Percentiles rank a stretch among this genome's conserved stretches.
Evolutionary conservation across 2,888 invertebrate species (phyloP).

Genomic region (Torymus tubicola): DNA sequence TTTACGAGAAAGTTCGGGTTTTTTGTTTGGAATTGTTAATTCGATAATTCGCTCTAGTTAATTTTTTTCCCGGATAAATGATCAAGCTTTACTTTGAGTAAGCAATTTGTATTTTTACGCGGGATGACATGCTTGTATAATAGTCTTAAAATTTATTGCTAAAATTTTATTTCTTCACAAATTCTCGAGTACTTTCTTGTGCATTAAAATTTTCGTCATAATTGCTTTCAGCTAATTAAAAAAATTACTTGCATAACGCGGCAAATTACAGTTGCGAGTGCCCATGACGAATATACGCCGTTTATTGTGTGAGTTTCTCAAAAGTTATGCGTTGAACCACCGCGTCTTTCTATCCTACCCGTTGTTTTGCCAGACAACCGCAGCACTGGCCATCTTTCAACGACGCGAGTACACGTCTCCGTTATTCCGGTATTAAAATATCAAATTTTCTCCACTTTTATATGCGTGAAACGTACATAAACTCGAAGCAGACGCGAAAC

Average conservation of each 20-base stretch:
- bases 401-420: no score
- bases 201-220: no score
- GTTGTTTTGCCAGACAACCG: not conserved
- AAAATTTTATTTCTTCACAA: not conserved
- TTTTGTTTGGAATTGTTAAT: slow-evolving; percentile 29
- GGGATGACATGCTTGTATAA: not conserved
- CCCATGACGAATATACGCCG: no score
- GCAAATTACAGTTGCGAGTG: no score
- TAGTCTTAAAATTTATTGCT: not conserved
- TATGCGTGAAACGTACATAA: not conserved
- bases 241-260: no score
- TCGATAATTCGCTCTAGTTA: slow-evolving; percentile 27
- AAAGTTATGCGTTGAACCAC: no score
- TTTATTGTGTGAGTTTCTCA: no score
- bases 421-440: no score
- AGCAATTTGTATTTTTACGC: slow-evolving; percentile 29
- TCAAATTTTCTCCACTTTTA: no score
- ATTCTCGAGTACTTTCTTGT: no score
- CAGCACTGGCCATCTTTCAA: not conserved
- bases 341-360: no score
- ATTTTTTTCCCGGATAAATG: not conserved
- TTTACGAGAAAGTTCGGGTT: slow-evolving; percentile 16
- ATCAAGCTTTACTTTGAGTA: slow-evolving; percentile 9
- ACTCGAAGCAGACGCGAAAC: not conserved
- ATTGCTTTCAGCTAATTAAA: no score